These are phyloP conservation scores for Oxytorus armatus DNA, from an alignment of 2,888 invertebrate species.

Conservation along the genomic window DNA sequence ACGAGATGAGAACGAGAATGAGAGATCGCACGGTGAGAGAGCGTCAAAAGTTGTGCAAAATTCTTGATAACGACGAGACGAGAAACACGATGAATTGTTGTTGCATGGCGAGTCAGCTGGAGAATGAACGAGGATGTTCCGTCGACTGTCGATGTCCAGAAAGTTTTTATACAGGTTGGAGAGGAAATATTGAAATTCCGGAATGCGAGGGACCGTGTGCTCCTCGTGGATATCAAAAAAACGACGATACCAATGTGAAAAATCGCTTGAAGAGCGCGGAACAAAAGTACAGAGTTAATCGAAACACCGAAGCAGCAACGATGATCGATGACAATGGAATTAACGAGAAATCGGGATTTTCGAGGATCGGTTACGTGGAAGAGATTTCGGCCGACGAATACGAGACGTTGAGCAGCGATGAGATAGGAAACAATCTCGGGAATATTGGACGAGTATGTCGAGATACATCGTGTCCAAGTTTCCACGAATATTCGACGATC, in stretches of 20 bases:
- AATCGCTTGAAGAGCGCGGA: background rate
- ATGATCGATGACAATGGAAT: background rate
- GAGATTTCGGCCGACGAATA: constrained; percentile 38
- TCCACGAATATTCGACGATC: constrained; percentile 23
- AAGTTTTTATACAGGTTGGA: constrained; percentile 35
- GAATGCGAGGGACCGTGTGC: constrained; percentile 24
- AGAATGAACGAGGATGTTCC: constrained; percentile 46
- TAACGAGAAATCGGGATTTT: constrained; percentile 10
- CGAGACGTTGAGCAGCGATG: constrained; percentile 8
- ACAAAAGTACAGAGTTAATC: background rate
- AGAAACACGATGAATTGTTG: constrained; percentile 52
- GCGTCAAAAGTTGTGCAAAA: constrained; percentile 60
- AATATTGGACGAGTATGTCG: background rate
- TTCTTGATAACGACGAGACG: constrained; percentile 52
- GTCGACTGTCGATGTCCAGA: constrained; percentile 64
- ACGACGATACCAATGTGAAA: background rate
- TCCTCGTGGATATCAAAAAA: constrained; percentile 2
- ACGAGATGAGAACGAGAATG: background rate
- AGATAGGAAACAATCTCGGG: background rate
- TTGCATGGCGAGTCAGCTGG: constrained; percentile 51
- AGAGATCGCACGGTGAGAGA: constrained; percentile 7
- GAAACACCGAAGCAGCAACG: constrained; percentile 13
- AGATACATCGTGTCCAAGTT: constrained; percentile 25
- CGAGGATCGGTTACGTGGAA: constrained; percentile 52
- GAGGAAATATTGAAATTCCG: constrained; percentile 11